Conservation (phyloP, 2,888 invertebrate genomes). For the Trissoscelio sp. region DNA sequence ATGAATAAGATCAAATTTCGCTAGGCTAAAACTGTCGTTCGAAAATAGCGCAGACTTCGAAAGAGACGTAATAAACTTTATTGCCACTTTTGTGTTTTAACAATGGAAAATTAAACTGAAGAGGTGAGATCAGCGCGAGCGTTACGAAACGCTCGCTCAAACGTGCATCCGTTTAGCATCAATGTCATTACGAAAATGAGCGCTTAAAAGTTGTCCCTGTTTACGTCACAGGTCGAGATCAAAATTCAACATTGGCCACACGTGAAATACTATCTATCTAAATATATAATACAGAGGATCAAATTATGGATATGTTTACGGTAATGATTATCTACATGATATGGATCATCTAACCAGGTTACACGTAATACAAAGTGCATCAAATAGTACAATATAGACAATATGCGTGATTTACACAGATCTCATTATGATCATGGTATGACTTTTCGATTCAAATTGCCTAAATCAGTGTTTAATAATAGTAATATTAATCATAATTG, state of each 20-base stretch:
- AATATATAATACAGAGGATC: conserved; percentile 19
- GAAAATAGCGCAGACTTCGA: conserved; percentile 8
- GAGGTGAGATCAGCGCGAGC: conserved; percentile 61
- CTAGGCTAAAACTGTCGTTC: conserved; percentile 4
- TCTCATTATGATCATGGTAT: conserved; percentile 2
- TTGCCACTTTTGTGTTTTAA: conserved; percentile 54
- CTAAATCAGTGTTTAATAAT: conserved; percentile 20
- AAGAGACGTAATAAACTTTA: conserved; percentile 44
- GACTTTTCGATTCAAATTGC: conserved; percentile 8
- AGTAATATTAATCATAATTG: conserved; percentile 38
- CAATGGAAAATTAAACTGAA: conserved; percentile 57
- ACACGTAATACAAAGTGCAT: conserved; percentile 21
- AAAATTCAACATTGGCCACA: too few relatives aligned
- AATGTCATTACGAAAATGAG: conserved; percentile 51
- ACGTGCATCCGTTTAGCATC: conserved; percentile 54
- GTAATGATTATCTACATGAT: conserved; percentile 44
- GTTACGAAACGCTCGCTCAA: conserved; percentile 62
- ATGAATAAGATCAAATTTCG: too few relatives aligned
- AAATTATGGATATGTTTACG: conserved; percentile 11
- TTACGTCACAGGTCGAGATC: conserved; percentile 8
- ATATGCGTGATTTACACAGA: conserved; percentile 26
- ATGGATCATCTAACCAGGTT: conserved; percentile 23
- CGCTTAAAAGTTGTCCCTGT: conserved; percentile 30
- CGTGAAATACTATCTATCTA: background rate
- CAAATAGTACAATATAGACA: conserved; percentile 4